A percentile compares a stretch with the other conserved stretches of the same genome.
Conservation (phyloP, 2,888 invertebrate species). For the Drosophila siamana region DNA sequence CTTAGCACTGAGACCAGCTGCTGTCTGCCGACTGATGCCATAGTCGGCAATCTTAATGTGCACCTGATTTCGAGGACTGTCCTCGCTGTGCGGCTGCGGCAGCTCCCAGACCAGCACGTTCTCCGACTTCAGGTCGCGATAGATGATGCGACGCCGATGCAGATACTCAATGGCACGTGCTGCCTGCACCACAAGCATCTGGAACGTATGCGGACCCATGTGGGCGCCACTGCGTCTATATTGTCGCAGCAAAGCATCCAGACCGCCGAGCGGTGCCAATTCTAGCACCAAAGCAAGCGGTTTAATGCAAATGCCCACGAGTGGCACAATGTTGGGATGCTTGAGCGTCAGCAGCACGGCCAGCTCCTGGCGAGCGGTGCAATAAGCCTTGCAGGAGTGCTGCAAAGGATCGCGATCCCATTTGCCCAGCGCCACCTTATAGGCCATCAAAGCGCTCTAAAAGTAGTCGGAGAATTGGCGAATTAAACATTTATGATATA, state of each 20-base stretch:
- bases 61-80: slow-evolving; percentile 89
- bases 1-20: slow-evolving; percentile 92
- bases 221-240: slow-evolving; percentile 94
- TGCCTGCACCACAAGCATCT: slow-evolving; percentile 94
- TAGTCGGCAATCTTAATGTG: slow-evolving; percentile 99
- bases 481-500: not conserved
- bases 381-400: slow-evolving; percentile 97
- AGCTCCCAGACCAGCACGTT: slow-evolving; percentile 99
- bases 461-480: no score
- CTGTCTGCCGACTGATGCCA: slow-evolving; percentile 94
- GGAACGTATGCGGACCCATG: slow-evolving; percentile 92
- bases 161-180: slow-evolving; percentile 98
- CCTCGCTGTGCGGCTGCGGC: slow-evolving; percentile 90
- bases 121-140: slow-evolving; percentile 93
- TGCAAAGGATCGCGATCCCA: slow-evolving; percentile 97
- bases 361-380: slow-evolving; percentile 97
- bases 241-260: slow-evolving; percentile 93
- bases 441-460: slow-evolving; percentile 85
- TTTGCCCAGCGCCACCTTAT: slow-evolving; percentile 91
- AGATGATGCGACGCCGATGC: slow-evolving; percentile 96
- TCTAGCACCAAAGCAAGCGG: slow-evolving; percentile 95
- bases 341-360: slow-evolving; percentile 93
- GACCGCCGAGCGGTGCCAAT: slow-evolving; percentile 95
- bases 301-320: slow-evolving; percentile 95
- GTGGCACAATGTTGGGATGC: slow-evolving; percentile 96